Base-by-base conservation (phyloP, 2,888 invertebrate genomes). In the Kryphioiulus occultus region DNA sequence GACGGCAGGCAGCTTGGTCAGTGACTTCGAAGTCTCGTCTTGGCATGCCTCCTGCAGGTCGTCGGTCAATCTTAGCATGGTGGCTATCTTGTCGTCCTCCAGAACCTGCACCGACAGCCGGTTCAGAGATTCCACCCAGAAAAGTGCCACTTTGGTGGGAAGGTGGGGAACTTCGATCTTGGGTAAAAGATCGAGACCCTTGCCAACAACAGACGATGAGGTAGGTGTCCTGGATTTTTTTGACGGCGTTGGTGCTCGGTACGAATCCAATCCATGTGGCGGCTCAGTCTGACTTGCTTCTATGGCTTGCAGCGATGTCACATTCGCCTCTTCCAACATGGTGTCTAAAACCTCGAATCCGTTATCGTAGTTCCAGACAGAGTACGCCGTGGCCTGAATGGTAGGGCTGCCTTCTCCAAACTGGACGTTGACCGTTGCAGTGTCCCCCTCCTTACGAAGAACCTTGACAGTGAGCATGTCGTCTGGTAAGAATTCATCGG, bases 21-120 rank as follows among this genome's bases (percentile, higher is more conserved):
- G 47, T 35, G 85, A 3, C n/a, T 12, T 17, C 2, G 35, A 12
- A 35, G 7, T 22, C 9, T 12, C 10, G 35, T 2, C 12, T 12
- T 35, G 39, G 10, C 85, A 85, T 22, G 85, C 85, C 85, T 85
- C 85, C 26, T 85, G 85, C 22, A 85, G 85, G 12, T 85, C 42
- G 12, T 68, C 26, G 1, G 68, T 12, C 26, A 68, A 26, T 1
- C 26, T 68, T 1, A 12, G 26, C 68, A 68, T 3, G 12, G n/a
- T 2, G 26, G 68, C 12, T 9, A 68, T 68, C 26, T 68, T 68
- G 26, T 26, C 68, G 12, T 10, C 26, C 10, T 68, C 26, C 68
- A 68, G 26, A 26, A 68, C 26, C 26, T 68, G 68, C 68, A 68
- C 68, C 0, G 68, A 68, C 12, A 68, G n/a, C 26, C 15, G 68